These are phyloP conservation scores for Phoeniculus purpureus DNA, from an alignment of 2,797 vertebrate genomes.

Conservation along the genomic window DNA sequence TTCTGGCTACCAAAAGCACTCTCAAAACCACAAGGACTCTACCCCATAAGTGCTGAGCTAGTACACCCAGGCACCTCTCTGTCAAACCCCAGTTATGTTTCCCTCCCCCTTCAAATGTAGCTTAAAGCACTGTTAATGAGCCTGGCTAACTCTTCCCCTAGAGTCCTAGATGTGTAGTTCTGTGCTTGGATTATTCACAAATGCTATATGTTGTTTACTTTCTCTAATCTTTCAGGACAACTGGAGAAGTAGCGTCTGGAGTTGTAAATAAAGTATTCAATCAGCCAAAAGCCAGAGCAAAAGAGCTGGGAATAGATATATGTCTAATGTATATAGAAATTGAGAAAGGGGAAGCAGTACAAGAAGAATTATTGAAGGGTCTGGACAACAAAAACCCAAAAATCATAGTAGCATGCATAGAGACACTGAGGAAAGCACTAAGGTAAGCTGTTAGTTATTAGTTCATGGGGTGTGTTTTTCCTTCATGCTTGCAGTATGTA, in stretches of 20 bases:
- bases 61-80: too few species aligned
- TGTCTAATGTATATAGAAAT: conserved; percentile 97
- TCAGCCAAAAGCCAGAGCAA: conserved; percentile 97
- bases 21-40: too few species aligned
- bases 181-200: not conserved
- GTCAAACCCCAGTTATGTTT: too few species aligned
- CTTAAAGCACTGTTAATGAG: too few species aligned
- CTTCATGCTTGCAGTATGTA: not conserved
- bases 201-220: not conserved
- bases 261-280: conserved; percentile 99
- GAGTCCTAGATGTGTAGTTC: not conserved
- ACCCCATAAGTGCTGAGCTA: too few species aligned
- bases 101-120: too few species aligned
- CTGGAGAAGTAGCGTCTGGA: conserved; percentile 93
- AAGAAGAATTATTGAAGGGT: conserved; percentile 95
- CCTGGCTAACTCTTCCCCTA: too few species aligned
- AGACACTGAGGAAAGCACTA: conserved; percentile 90
- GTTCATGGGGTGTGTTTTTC: not conserved
- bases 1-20: too few species aligned
- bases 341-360: conserved; percentile 92
- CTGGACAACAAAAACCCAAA: conserved; percentile 98
- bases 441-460: conserved; percentile 79
- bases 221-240: conserved; percentile 83
- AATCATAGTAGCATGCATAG: conserved; percentile 91
- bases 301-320: conserved; percentile 93